Evolutionary conservation across 2,113 vertebrate genomes (phyloP).

Genomic region (Phylloscopus trochilus): DNA sequence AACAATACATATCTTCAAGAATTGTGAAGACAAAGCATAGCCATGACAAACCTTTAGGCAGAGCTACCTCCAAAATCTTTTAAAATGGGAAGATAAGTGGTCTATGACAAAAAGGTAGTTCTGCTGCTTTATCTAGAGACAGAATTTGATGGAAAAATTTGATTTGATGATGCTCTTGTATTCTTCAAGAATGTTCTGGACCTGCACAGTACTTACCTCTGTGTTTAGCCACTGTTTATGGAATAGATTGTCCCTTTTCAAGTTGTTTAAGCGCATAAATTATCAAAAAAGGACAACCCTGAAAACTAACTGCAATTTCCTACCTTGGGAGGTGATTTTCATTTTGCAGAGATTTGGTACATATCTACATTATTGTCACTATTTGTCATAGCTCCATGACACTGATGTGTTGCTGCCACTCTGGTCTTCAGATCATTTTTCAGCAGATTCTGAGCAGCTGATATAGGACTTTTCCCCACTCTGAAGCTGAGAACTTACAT

Average conservation of each 20-base stretch:
- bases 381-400: not conserved
- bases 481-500: not conserved
- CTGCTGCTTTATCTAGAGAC: not conserved
- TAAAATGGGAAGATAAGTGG: not conserved
- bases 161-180: not conserved
- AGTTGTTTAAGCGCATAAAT: not conserved
- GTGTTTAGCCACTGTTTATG: not conserved
- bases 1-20: not conserved
- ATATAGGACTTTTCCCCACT: not conserved
- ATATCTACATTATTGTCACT: not conserved
- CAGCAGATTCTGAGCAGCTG: not conserved
- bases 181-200: not conserved
- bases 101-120: not conserved
- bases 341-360: not conserved
- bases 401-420: not conserved
- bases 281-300: not conserved
- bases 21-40: not conserved
- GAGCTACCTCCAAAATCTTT: not conserved
- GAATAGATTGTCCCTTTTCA: not conserved
- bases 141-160: not conserved
- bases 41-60: not conserved
- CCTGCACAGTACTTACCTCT: not conserved
- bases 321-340: not conserved
- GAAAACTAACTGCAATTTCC: not conserved
- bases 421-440: not conserved